A percentile compares a stretch with the other conserved stretches of the same genome.
Evolutionary conservation across 1,140 invertebrate species (phyloP).

Genomic region (Calephelis virginiensis): DNA sequence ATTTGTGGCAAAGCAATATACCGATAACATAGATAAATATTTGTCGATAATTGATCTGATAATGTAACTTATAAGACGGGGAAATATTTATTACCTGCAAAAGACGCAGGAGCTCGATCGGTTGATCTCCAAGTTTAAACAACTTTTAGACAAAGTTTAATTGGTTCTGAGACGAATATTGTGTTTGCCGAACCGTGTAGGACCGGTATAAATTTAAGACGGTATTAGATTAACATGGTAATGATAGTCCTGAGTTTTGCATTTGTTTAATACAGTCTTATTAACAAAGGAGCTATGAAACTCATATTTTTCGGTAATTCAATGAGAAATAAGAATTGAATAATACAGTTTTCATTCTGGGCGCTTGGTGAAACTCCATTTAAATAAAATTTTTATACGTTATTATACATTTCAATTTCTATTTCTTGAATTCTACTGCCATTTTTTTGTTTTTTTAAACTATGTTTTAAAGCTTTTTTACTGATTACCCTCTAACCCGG

Average conservation of each 20-base stretch:
- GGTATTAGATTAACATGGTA: constrained; percentile 11
- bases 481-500: no score
- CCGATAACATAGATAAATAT: background rate
- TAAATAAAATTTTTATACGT: no score
- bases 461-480: no score
- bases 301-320: no score
- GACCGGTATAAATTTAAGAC: constrained; percentile 10
- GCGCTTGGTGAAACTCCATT: no score
- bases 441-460: no score
- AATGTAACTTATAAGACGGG: constrained; percentile 10
- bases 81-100: constrained; percentile 28
- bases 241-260: constrained; percentile 7
- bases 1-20: no score
- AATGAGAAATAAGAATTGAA: no score
- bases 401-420: no score
- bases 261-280: constrained; percentile 1
- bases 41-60: background rate
- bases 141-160: constrained; percentile 42
- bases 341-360: no score
- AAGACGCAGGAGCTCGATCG: constrained; percentile 28
- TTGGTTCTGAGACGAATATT: constrained; percentile 41
- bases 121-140: constrained; percentile 32
- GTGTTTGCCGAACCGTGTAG: constrained; percentile 23
- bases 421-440: no score
- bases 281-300: background rate